Base-by-base conservation (phyloP, 2,888 invertebrate species). In the Drosophila kuntzei region DNA sequence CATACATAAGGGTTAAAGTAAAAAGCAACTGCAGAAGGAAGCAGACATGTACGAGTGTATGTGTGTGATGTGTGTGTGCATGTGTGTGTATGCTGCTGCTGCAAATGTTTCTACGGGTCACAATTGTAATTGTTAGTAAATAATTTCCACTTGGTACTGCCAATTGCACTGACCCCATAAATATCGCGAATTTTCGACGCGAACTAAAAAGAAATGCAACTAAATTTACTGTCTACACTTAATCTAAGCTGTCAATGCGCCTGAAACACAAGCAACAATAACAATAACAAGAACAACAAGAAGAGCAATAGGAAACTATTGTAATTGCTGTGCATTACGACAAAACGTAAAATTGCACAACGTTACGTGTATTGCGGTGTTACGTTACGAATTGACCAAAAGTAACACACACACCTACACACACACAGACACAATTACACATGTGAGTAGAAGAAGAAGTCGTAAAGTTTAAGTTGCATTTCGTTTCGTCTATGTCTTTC, bases 161-260 rank as follows among this genome's bases (percentile, higher is more conserved):
- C 74, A 74, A 71, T 67, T 71, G 65, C 66, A 55, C 51, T 53
- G 51, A 51, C 64, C 86, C 65, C 75, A 81, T 84, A 83, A 83
- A 83, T 79, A 87, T 57, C 66, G 74, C 71, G 12, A 62, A 62
- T 47, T 58, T 64, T 37, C 8, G 32, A 39, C 47, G 49, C 6
- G 46, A 64, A 58, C 41, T 44, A 60, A 68, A 68, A 66, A 80
- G 37, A 12, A 54, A 65, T 61, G 60, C 50, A 49, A 60, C 61
- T 58, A 73, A 90, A 88, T 91, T 75, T 91, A 91, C 89, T 84
- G 88, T 87, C 81, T 81, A 79, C 90, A 90, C 90, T 91, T 91
- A 91, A 91, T 91, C 90, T 89, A 89, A 83, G 88, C 86, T 90
- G 90, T 87, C 86, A 88, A 86, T 79, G 71, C 49, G 64, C 50